These are phyloP conservation scores for Drosophila tanythrix DNA, from an alignment of 2,888 invertebrate species.

Conservation along the genomic window DNA sequence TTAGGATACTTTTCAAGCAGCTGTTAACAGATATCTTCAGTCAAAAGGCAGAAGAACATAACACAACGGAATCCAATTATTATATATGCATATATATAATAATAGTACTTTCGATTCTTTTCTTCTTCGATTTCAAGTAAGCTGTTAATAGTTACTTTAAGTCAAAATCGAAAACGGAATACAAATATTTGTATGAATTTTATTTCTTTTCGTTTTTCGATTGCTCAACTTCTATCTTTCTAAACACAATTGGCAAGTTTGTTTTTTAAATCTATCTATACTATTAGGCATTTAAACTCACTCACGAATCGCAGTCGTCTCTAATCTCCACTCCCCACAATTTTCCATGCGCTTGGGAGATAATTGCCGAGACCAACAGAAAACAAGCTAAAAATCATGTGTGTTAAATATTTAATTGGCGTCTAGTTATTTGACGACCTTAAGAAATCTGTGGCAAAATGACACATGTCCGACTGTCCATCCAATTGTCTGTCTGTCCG, in stretches of 20 bases:
- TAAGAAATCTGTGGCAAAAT: conserved; percentile 67
- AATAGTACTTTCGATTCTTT: neutral
- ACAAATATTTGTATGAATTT: neutral
- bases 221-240: neutral
- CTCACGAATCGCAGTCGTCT: conserved; percentile 25
- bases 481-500: conserved; percentile 7
- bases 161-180: neutral
- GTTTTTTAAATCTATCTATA: neutral
- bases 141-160: neutral
- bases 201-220: neutral
- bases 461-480: conserved; percentile 34
- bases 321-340: conserved; percentile 40
- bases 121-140: neutral
- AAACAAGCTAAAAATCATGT: conserved; percentile 38
- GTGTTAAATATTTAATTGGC: conserved; percentile 67
- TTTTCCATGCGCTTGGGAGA: conserved; percentile 53
- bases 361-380: conserved; percentile 39
- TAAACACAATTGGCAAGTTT: neutral
- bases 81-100: too few relatives aligned
- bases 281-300: neutral
- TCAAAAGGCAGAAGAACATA: too few relatives aligned
- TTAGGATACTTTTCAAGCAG: neutral
- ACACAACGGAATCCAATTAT: neutral
- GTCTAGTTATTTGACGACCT: conserved; percentile 69
- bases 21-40: too few relatives aligned